Base-by-base conservation (phyloP, 2,113 vertebrate genomes). In the Leptodactylus fuscus region DNA sequence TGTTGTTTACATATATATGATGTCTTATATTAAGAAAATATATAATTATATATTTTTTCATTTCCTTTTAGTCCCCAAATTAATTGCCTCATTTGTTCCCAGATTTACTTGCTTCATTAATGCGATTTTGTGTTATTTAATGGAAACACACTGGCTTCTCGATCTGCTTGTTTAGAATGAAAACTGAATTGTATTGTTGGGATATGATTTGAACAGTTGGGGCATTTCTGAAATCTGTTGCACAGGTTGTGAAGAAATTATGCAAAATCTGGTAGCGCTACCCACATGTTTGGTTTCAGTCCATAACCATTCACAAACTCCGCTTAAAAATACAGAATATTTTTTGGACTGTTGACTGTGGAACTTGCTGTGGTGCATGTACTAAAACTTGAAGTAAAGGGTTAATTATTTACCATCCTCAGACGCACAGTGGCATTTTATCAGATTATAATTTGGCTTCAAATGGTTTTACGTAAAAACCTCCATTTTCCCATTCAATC, bases 1-100 rank as follows among this genome's bases (percentile, higher is more conserved):
- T 84, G 87, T 87, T 88, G 15, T 91, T 91, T 89, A 88, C 90
- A 86, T 82, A 73, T 83, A 44, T 74, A 82, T 24, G 4, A 24
- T 80, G 77, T 62, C 73, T 62, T 80, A 44, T 80, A 32, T 76
- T 20, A 51, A 51, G 46, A 24, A 75, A 76, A 29, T 76, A 32
- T 38, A 69, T 69, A 20, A 38, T 22, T 36, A 38, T 36, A 22
- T 69, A 7, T 69, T 69, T 69, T 69, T 69, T 16, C 0, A 5
- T 62, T 44, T 13, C n/a, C 13, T 32, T 51, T 76, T 51, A 27
- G 73, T 32, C 16, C 6, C 24, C 16, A 29, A 49, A 32, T 51
- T 8, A 49, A 27, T 16, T 76, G 24, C 13, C 24, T 76, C 16
- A 76, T 32, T 16, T 76, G 15, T 51, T 18, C n/a, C 46, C 18